A percentile compares a stretch with the other conserved stretches of the same genome.
phyloP scores from a whole-genome alignment of 2,797 vertebrate genomes.

The Pseudochromis fuscus region DNA sequence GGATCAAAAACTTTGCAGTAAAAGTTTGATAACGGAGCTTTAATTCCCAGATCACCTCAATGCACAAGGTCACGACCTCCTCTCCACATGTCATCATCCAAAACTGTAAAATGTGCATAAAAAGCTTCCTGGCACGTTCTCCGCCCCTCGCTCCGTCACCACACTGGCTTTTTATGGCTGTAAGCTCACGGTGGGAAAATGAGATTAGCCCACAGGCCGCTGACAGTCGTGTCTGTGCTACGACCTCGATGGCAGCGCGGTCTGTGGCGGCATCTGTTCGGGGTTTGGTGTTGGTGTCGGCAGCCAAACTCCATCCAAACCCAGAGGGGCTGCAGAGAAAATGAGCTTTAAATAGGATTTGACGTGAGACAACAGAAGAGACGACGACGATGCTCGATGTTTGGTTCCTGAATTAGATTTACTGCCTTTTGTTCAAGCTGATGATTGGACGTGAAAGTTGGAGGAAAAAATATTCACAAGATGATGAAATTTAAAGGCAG shows the following conservation, averaged over 20 bases:
- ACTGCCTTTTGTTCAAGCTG: neutral
- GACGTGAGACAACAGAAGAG: conserved; percentile 8
- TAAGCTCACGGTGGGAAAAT: conserved; percentile 28
- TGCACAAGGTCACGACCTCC: neutral
- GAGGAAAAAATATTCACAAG: neutral
- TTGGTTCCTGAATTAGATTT: conserved; percentile 13
- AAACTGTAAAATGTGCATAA: neutral
- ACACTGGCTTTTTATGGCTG: neutral
- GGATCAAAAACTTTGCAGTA: neutral
- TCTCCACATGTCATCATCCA: neutral
- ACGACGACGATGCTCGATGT: neutral
- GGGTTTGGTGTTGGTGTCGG: conserved; percentile 37
- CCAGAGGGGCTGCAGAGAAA: conserved; percentile 28
- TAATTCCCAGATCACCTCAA: neutral
- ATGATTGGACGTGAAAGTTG: conserved; percentile 3
- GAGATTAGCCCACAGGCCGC: conserved; percentile 44
- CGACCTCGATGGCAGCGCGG: conserved; percentile 16
- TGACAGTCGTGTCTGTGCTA: conserved; percentile 39
- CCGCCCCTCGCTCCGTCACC: neutral
- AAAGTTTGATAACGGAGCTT: neutral
- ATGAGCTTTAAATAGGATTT: conserved; percentile 53
- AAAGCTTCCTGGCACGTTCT: neutral
- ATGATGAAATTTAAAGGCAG: neutral
- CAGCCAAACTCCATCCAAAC: conserved; percentile 48
- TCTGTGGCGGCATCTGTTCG: conserved; percentile 55